Conservation (phyloP, 2,113 vertebrate genomes). For the Platysternon megacephalum region DNA sequence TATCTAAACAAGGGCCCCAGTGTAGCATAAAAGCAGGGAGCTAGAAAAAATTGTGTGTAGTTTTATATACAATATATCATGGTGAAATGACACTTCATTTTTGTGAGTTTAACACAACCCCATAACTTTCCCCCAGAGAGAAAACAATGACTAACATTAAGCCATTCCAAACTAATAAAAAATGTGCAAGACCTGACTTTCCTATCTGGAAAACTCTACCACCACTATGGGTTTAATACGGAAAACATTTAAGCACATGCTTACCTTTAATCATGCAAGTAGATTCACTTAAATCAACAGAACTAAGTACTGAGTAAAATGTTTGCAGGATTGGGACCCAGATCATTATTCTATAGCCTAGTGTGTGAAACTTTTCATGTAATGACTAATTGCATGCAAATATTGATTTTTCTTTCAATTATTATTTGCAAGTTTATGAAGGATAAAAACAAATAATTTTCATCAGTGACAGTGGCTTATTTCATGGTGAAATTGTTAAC, state of each 20-base stretch:
- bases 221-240: background rate
- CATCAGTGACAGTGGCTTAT: background rate
- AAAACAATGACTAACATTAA: rapidly evolving
- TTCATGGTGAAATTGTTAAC: background rate
- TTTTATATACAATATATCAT: background rate
- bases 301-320: background rate
- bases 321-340: background rate
- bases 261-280: rapidly evolving
- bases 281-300: background rate
- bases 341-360: background rate
- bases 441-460: background rate
- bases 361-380: background rate
- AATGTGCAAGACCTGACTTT: background rate
- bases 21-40: background rate
- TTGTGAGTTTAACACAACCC: background rate
- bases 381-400: background rate
- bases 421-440: background rate
- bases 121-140: background rate
- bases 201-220: background rate
- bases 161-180: background rate
- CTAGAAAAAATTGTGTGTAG: rapidly evolving
- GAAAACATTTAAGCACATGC: background rate
- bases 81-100: background rate
- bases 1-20: rapidly evolving
- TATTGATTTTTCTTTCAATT: rapidly evolving